Evolutionary conservation across 2,113 vertebrate genomes (phyloP).

Genomic region (Prunella himalayana): DNA sequence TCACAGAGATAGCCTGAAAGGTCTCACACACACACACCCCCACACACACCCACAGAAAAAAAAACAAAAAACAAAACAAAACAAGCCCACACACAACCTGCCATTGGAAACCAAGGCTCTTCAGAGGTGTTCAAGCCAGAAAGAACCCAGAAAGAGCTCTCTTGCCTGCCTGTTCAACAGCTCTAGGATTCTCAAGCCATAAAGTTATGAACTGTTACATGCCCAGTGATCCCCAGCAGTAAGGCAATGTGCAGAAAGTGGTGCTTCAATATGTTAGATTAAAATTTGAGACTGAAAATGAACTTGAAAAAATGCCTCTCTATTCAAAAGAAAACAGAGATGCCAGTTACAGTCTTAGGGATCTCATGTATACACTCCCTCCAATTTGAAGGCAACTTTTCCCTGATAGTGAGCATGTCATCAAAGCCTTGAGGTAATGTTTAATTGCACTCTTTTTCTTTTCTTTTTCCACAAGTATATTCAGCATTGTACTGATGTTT

Average conservation of each 20-base stretch:
- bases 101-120: not conserved
- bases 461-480: slow-evolving; percentile 14
- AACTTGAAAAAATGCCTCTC: not conserved
- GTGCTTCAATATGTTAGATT: not conserved
- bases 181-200: not conserved
- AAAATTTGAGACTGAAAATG: not conserved
- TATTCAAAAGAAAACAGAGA: not conserved
- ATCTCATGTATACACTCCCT: not conserved
- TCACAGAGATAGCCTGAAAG: not conserved
- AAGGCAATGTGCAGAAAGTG: not conserved
- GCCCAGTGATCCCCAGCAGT: not conserved
- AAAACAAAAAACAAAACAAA: no score
- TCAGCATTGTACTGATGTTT: slow-evolving; percentile 58
- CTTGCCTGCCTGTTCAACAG: not conserved
- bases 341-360: not conserved
- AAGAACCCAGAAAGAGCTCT: not conserved
- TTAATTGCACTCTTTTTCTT: not conserved
- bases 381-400: slow-evolving; percentile 16
- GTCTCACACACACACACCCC: not conserved
- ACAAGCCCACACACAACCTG: no score
- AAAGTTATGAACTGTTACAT: not conserved
- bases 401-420: not conserved
- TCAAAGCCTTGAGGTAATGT: slow-evolving; percentile 43
- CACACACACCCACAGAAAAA: no score
- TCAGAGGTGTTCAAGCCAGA: not conserved